These are phyloP conservation scores for Coleophora flavipennella DNA, from an alignment of 2,888 invertebrate species.

Conservation along the genomic window DNA sequence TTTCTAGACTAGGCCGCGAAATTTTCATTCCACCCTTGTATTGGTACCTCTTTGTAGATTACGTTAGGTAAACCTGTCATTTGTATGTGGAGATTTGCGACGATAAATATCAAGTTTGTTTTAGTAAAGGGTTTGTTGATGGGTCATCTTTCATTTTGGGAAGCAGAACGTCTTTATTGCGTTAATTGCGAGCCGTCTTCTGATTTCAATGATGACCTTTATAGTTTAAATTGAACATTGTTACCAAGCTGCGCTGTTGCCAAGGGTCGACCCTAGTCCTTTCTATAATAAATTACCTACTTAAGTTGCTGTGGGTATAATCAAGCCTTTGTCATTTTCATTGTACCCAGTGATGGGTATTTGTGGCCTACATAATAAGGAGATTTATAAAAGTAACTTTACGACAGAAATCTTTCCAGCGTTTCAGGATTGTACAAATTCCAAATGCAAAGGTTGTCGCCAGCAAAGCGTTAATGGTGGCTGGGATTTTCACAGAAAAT, in stretches of 20 bases:
- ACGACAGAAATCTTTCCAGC: background rate
- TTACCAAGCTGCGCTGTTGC: no score
- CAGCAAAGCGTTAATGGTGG: background rate
- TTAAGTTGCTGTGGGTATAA: no score
- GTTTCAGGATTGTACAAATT: conserved; percentile 1
- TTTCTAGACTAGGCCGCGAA: no score
- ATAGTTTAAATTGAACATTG: conserved; percentile 35
- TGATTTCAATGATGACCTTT: conserved; percentile 26
- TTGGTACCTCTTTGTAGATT: no score
- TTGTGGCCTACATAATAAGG: background rate
- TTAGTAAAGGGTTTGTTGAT: conserved; percentile 40
- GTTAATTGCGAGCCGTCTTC: conserved; percentile 37
- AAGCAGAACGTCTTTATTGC: conserved; percentile 44
- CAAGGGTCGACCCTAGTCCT: no score
- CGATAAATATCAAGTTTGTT: no score
- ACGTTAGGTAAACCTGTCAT: no score
- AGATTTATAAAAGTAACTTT: background rate
- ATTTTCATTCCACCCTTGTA: no score
- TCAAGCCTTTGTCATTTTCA: background rate
- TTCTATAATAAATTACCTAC: no score
- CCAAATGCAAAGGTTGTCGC: conserved; percentile 3
- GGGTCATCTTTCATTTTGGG: conserved; percentile 23
- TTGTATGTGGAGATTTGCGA: no score
- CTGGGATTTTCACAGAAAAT: background rate
- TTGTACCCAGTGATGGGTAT: background rate